phyloP scores from a whole-genome alignment of 2,113 vertebrate species.

The Nyctereutes procyonoides region DNA sequence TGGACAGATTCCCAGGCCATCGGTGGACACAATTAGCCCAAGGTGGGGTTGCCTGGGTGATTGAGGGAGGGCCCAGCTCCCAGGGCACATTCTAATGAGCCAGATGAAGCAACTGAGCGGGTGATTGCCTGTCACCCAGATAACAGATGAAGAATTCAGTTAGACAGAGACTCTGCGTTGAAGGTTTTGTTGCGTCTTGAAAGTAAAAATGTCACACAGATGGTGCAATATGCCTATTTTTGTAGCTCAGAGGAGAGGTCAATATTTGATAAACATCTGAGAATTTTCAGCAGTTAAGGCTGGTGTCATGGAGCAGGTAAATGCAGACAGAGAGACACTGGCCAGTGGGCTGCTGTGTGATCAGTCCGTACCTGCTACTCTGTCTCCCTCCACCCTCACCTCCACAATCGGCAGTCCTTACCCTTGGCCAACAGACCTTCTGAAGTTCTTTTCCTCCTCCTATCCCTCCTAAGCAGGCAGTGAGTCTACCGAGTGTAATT shows the following conservation, averaged over 20 bases:
- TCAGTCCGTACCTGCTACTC: fast-evolving
- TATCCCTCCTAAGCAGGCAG: neutral
- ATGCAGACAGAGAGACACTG: neutral
- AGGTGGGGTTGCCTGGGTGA: too few species aligned
- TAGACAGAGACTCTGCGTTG: neutral
- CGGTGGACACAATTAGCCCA: neutral
- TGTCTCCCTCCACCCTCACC: too few species aligned
- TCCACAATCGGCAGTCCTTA: fast-evolving
- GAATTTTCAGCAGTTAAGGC: fast-evolving
- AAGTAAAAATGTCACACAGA: neutral
- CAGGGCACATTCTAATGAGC: neutral
- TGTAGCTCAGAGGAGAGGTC: neutral
- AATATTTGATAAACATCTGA: neutral
- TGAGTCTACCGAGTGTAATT: neutral
- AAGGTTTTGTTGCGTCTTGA: neutral
- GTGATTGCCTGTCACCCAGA: too few species aligned
- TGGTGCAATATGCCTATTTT: neutral
- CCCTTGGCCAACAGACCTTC: fast-evolving
- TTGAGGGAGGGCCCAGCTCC: fast-evolving
- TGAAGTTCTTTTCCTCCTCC: neutral
- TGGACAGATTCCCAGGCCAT: fast-evolving
- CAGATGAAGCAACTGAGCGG: neutral
- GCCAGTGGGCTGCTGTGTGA: fast-evolving
- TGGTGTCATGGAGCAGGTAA: too few species aligned
- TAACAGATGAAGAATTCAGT: neutral